Evolutionary conservation across 2,113 vertebrate species (phyloP).

Genomic region (Cryptotis parvus): DNA sequence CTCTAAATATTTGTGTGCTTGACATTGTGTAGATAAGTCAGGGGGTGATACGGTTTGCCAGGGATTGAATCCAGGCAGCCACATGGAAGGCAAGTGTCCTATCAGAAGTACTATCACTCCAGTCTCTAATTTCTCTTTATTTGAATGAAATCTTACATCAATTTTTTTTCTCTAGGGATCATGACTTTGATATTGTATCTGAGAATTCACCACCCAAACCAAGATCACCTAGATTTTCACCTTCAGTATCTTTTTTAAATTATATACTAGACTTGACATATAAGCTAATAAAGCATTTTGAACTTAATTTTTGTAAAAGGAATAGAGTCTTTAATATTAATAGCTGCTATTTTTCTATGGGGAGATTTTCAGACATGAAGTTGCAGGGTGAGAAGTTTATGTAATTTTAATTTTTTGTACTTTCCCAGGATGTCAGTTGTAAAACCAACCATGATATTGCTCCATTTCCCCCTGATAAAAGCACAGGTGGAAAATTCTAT

Average conservation of each 20-base stretch:
- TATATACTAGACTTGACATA: neutral
- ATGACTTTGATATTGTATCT: neutral
- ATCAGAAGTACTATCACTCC: neutral
- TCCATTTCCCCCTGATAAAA: neutral
- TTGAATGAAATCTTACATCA: neutral
- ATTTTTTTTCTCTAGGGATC: neutral
- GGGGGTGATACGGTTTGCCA: too few species aligned
- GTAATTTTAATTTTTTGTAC: slow-evolving; percentile 5
- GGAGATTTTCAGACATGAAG: neutral
- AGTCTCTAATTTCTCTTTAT: neutral
- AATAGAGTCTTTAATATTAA: neutral
- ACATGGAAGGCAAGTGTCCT: too few species aligned
- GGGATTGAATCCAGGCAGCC: too few species aligned
- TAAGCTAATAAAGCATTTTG: neutral
- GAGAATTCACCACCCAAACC: neutral
- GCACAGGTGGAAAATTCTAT: neutral
- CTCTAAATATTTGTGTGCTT: neutral
- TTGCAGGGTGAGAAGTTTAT: neutral
- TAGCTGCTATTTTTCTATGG: neutral
- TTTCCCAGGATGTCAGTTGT: neutral
- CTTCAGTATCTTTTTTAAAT: neutral
- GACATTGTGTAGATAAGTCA: neutral
- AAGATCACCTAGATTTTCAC: neutral
- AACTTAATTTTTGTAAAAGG: neutral
- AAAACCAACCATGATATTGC: neutral